A percentile compares a stretch with the other conserved stretches of the same genome.
phyloP scores from a whole-genome alignment of 2,113 vertebrate species.

The Corvus hawaiiensis region DNA sequence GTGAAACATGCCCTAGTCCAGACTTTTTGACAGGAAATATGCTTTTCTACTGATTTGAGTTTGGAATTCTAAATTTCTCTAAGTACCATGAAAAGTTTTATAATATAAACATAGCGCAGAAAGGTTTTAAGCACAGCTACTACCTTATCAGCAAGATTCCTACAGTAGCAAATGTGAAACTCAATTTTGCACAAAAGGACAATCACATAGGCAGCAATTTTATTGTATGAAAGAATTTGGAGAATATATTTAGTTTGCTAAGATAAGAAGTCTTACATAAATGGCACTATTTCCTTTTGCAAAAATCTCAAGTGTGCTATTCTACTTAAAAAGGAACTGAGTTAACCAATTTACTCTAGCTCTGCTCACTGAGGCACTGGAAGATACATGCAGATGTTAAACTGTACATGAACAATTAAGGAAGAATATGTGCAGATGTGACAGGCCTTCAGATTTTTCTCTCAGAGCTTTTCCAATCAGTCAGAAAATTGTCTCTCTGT shows the following conservation, averaged over 20 bases:
- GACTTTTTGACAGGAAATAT: background rate
- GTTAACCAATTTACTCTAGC: background rate
- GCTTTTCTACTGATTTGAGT: background rate
- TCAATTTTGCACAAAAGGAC: background rate
- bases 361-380: background rate
- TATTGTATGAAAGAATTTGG: background rate
- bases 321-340: background rate
- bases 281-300: background rate
- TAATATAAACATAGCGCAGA: background rate
- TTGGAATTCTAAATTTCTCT: background rate
- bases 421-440: conserved; percentile 24
- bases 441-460: conserved; percentile 23
- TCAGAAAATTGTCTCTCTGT: conserved; percentile 45
- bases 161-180: background rate
- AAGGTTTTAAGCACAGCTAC: background rate
- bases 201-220: background rate
- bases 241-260: background rate
- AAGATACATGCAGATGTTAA: conserved; percentile 14
- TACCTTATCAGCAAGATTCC: background rate
- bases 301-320: background rate
- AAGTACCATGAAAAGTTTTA: background rate
- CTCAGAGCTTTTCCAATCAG: conserved; percentile 34
- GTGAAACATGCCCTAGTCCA: background rate
- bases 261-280: conserved; percentile 1
- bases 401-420: conserved; percentile 25